Evolutionary conservation across 2,113 vertebrate species (phyloP).

Genomic region (Podarcis cretensis): DNA sequence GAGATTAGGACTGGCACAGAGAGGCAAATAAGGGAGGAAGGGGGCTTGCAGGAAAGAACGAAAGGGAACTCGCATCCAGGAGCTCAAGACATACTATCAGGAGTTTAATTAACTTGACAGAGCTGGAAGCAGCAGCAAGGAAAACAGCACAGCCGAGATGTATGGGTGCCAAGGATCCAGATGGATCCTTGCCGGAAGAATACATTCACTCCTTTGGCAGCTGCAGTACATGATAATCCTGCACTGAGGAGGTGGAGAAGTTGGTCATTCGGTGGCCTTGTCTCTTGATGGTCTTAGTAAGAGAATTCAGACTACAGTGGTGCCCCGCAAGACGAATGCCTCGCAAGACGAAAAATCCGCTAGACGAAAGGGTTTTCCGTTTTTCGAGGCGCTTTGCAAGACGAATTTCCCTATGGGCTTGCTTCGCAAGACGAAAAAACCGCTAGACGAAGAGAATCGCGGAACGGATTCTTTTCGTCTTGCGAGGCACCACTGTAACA

Average conservation of each 20-base stretch:
- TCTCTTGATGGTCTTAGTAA: background rate
- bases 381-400: too few relatives aligned
- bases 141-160: background rate
- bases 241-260: background rate
- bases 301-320: background rate
- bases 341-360: too few relatives aligned
- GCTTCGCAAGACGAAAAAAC: too few relatives aligned
- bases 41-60: background rate
- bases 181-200: background rate
- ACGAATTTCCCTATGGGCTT: too few relatives aligned
- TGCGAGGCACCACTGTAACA: too few relatives aligned
- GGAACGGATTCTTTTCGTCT: too few relatives aligned
- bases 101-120: conserved; percentile 20
- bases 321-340: too few relatives aligned
- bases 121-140: background rate
- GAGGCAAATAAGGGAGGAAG: background rate
- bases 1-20: background rate
- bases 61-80: background rate
- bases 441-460: too few relatives aligned
- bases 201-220: background rate
- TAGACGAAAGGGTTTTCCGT: too few relatives aligned
- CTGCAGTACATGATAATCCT: background rate
- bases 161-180: background rate
- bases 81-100: background rate
- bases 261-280: background rate